These are phyloP conservation scores for Camponotus floridanus DNA, from an alignment of 1,140 invertebrate genomes.

Conservation along the genomic window DNA sequence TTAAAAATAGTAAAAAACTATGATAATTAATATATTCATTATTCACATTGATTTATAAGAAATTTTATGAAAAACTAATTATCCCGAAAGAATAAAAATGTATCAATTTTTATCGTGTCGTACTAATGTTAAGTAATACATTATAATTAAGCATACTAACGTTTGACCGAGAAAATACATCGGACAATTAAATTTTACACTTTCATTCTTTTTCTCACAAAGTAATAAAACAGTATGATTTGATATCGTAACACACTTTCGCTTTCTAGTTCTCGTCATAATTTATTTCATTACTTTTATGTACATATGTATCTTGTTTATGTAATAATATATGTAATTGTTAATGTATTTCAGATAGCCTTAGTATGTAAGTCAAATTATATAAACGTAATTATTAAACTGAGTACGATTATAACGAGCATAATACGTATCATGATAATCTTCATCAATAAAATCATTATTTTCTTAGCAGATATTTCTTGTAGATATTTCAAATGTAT, in stretches of 20 bases:
- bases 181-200: background rate
- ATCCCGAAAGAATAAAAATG: background rate
- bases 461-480: background rate
- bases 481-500: background rate
- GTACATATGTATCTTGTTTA: background rate
- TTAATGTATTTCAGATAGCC: background rate
- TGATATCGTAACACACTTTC: background rate
- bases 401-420: background rate
- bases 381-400: background rate
- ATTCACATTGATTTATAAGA: background rate
- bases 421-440: constrained; percentile 1
- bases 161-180: background rate
- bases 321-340: too few relatives aligned
- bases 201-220: background rate
- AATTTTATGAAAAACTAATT: background rate
- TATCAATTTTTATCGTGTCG: background rate
- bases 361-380: background rate
- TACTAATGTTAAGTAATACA: background rate
- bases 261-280: constrained; percentile 17
- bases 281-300: constrained; percentile 3
- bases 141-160: background rate
- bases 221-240: too few relatives aligned
- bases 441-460: background rate
- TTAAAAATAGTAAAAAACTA: background rate
- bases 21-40: background rate